Base-by-base conservation (phyloP, 2,113 vertebrate species). In the Nothoprocta pentlandii region DNA sequence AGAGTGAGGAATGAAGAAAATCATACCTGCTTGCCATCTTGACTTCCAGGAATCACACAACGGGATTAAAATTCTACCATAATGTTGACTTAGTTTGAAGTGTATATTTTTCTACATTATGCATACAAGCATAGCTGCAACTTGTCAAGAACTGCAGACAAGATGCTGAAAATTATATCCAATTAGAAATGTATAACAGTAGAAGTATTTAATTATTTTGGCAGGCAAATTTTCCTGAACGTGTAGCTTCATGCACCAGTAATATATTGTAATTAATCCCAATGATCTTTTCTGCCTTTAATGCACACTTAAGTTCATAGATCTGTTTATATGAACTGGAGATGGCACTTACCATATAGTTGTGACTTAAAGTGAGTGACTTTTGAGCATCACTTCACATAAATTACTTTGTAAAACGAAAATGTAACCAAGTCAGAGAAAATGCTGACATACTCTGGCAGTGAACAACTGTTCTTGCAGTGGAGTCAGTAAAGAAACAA, bases 191-290 rank as follows among this genome's bases (percentile, higher is more conserved):
- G 71, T 54, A 82, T 97, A 94, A 89, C 92, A 47, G 74, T 85
- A 82, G 62, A 92, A 90, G 39, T 34, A 90, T 85, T 96, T 91
- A 87, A 97, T 77, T 97, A 69, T 89, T 97, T 94, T 92, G 67
- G 80, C 88, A 80, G 92, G 64, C 53, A 94, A 66, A 23, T 90
- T 87, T 96, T 89, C 76, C 69, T 59, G 64, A 96, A 95, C 96
- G 4, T 94, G 96, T 92, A 91, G 21, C 68, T 97, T 97, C 96
- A 94, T 77, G 95, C 42, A 94, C 20, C 39, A 84, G 46, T 71
- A 92, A 86, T 69, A 51, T 59, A 76, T 23, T 86, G 73, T 69
- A 96, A 90, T 90, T 97, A 96, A 97, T 96, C 87, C 10, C 56
- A 81, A 94, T 93, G 86, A 89, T 76, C 82, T 91, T 95, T 89